Evolutionary conservation across 2,888 invertebrate genomes (phyloP).

Genomic region (Epirrhoe alternata): DNA sequence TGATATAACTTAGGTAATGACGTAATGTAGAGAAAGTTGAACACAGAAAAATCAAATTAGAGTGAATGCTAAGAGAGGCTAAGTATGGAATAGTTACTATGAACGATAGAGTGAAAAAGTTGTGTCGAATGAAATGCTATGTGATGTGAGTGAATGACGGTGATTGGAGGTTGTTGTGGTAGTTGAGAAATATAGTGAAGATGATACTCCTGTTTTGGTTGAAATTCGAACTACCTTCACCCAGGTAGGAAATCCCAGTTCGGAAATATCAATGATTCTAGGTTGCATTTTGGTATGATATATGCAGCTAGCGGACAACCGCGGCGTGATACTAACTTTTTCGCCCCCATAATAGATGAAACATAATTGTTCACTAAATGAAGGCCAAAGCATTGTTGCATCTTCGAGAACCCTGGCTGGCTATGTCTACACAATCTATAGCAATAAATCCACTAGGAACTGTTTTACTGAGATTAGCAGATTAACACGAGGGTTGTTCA

Average conservation of each 20-base stretch:
- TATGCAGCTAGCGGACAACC: no score
- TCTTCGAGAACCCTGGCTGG: background rate
- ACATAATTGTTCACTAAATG: no score
- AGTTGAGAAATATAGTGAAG: background rate
- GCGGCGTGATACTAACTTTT: no score
- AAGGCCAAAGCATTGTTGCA: background rate
- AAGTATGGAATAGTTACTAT: no score
- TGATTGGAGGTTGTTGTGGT: background rate
- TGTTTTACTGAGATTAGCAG: slow-evolving; percentile 41
- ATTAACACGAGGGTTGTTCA: slow-evolving; percentile 28
- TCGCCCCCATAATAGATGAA: no score
- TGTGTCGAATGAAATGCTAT: background rate
- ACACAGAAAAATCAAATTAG: no score
- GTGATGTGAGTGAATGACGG: no score
- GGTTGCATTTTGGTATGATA: no score
- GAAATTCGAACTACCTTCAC: no score
- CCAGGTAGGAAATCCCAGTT: no score
- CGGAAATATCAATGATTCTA: no score
- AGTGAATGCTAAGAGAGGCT: no score
- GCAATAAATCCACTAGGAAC: slow-evolving; percentile 37
- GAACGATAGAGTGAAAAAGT: background rate
- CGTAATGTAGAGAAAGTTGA: background rate
- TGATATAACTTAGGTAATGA: background rate
- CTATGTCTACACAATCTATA: slow-evolving; percentile 7
- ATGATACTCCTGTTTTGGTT: background rate